Base-by-base conservation (phyloP, 2,113 vertebrate genomes). In the Cromileptes altivelis region DNA sequence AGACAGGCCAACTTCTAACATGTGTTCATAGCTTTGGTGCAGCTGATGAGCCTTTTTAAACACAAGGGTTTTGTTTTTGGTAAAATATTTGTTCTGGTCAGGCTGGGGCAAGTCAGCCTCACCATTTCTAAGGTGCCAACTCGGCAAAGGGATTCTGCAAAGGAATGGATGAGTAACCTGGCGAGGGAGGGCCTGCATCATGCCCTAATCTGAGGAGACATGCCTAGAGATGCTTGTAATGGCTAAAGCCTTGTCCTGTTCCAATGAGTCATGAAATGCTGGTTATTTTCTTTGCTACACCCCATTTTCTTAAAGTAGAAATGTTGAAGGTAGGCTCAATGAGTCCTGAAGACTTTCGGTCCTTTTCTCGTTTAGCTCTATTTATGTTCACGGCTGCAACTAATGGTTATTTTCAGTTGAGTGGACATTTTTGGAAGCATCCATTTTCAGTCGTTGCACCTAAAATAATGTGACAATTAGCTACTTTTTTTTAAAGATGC, bases 81-180 rank as follows among this genome's bases (percentile, higher is more conserved):
- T 42, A 1, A 17, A 52, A n/a, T 21, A 37, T 57, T 47, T 61
- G 52, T 75, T 69, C 53, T 73, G 21, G 67, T 86, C 82, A 76
- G 33, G 83, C 75, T 85, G 15, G 0, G 81, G 60, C 85, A 77
- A 78, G 65, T 78, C 37, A 0, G 25, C 17, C 68, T 58, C 21
- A 13, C 63, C 23, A 15, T 52, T 49, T 33, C 3, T 14, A 60
- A 25, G 64, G 55, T 80, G 73, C 56, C 61, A 71, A 9, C 10
- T 19, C 5, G 6, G 42, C 11, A 18, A 70, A 18, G 23, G 42
- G 40, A 33, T 78, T 80, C 72, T 2, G 9, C 10, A 63, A 27
- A 75, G 72, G 86, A 70, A 56, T 30, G 71, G 61, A 70, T 90
- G 81, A 85, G 75, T 82, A 88, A 88, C 64, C 37, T 68, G 64